These are phyloP conservation scores for Actinia equina DNA, from an alignment of 64 coral and sea anemone genomes.

Conservation along the genomic window DNA sequence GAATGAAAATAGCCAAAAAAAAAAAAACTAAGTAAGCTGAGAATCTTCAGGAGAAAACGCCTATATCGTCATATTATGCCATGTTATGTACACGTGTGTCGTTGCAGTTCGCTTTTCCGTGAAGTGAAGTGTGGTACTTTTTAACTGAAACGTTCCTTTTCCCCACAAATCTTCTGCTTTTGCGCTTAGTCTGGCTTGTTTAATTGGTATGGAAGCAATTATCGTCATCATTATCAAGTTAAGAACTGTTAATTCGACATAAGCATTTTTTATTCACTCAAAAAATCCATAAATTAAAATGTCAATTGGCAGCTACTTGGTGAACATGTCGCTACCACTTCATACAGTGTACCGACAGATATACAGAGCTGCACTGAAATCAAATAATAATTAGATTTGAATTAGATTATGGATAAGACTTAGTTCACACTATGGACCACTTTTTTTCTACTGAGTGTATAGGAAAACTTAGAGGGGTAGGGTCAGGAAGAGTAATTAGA, in stretches of 20 bases:
- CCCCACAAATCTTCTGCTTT: not conserved
- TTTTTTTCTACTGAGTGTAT: no score
- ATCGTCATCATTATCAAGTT: not conserved
- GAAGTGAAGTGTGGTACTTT: no score
- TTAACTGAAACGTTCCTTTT: no score
- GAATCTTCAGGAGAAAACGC: no score
- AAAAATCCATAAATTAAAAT: not conserved
- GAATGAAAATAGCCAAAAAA: no score
- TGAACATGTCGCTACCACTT: not conserved
- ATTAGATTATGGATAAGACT: not conserved
- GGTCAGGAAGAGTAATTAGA: not conserved
- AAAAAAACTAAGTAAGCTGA: no score
- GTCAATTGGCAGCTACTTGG: no score
- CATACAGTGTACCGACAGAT: not conserved
- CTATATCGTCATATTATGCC: no score
- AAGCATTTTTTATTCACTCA: not conserved
- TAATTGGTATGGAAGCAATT: not conserved
- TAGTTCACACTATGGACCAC: not conserved
- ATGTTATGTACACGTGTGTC: no score
- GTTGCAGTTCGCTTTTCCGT: no score
- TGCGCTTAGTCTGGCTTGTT: not conserved
- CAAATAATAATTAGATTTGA: not conserved
- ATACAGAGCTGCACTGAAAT: not conserved
- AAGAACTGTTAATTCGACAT: not conserved
- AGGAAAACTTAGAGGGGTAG: not conserved